Base-by-base conservation (phyloP, 2,888 invertebrate species). In the Melipona bicolor region DNA sequence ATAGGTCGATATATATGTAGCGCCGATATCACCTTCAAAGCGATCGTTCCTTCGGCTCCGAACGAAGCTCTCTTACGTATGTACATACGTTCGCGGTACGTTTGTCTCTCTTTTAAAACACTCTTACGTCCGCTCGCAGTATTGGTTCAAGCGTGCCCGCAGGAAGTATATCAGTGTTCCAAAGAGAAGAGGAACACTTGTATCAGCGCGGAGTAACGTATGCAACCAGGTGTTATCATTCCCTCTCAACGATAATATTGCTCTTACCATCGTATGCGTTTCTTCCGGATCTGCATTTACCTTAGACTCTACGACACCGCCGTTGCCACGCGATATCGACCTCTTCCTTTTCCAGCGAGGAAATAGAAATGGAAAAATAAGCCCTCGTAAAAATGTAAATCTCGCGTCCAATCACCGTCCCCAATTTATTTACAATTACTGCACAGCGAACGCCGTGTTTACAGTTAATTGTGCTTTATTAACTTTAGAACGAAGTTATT, bases 211-310 rank as follows among this genome's bases (percentile, higher is more conserved):
- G 85, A 74, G 89, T 89, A 91, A 91, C 92, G 91, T 90, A 92
- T 91, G 92, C 92, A 87, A 86, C 87, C 76, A 87, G 83, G 82
- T 92, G 92, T 91, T 92, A 92, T 91, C 92, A 89, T 92, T 92
- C 86, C 91, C 90, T 91, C 88, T 89, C 88, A 92, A 92, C 87
- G 89, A 92, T 92, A 92, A 92, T 92, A 92, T 92, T 92, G 88
- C 92, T 90, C 88, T 90, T 92, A 89, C 89, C 87, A 75, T 81
- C 86, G 85, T 80, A 78, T 77, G 84, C 87, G 85, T 87, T 87
- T 88, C 88, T 83, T 88, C 79, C 83, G 71, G 61, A 62, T 76
- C 56, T 68, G 78, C 84, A 78, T 86, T 87, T 88, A 85, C 86
- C 77, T 82, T 82, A 56, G 83, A 49, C 77, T 84, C 81, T 36